phyloP scores from a whole-genome alignment of 2,888 invertebrate species.

The Eristalinus sepulchralis region DNA sequence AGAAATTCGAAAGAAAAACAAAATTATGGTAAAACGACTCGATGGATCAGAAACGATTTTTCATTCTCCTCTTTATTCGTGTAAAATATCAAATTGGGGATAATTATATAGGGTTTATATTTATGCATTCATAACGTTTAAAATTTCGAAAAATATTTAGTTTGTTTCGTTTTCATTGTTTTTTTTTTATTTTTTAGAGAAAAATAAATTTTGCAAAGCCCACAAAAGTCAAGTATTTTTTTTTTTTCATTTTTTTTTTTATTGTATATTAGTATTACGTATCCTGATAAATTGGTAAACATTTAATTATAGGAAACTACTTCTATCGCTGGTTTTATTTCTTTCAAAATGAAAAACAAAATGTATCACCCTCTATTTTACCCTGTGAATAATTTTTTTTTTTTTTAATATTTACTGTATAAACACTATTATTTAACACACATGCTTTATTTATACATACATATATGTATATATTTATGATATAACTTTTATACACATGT shows the following conservation, averaged over 20 bases:
- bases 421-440: background rate
- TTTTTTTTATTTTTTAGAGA: constrained; percentile 38
- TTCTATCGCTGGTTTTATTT: constrained; percentile 56
- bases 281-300: constrained; percentile 42
- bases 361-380: constrained; percentile 67
- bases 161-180: background rate
- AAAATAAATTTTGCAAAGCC: constrained; percentile 48
- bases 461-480: constrained; percentile 14
- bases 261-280: constrained; percentile 41
- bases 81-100: background rate
- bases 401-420: constrained; percentile 10
- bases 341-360: constrained; percentile 40
- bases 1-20: too few relatives aligned
- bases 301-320: constrained; percentile 44
- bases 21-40: too few relatives aligned
- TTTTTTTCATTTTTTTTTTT: background rate
- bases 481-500: background rate
- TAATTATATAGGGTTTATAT: background rate
- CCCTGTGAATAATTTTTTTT: constrained; percentile 61
- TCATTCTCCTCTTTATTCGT: background rate
- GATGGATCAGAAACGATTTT: background rate
- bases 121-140: constrained; percentile 29
- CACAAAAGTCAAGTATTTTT: background rate
- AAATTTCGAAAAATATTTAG: constrained; percentile 64
- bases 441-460: constrained; percentile 26